Percentiles rank a stretch among this genome's conserved stretches.
Conservation (phyloP, 2,113 vertebrate genomes). For the Cyanoliseus patagonus region DNA sequence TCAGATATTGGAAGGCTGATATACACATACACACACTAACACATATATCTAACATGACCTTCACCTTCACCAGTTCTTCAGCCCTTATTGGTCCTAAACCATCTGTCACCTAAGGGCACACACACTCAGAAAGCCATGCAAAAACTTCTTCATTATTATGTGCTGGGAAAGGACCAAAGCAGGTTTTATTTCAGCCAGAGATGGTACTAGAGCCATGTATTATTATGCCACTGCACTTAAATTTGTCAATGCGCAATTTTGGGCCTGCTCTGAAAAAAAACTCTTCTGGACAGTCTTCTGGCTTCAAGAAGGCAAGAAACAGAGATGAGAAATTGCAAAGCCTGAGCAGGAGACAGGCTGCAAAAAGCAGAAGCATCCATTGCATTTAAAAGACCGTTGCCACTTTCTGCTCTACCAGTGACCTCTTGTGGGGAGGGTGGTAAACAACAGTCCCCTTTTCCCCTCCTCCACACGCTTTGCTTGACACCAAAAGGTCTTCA, state of each 20-base stretch:
- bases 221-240: background rate
- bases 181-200: background rate
- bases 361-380: background rate
- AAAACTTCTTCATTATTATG: background rate
- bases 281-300: background rate
- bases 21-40: background rate
- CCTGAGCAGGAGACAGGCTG: background rate
- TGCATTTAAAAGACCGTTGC: accelerated
- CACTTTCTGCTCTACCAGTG: background rate
- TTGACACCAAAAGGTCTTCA: too few relatives aligned
- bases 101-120: background rate
- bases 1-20: background rate
- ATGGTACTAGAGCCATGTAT: background rate
- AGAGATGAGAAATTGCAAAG: background rate
- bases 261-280: background rate
- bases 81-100: background rate
- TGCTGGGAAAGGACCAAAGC: background rate
- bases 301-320: background rate
- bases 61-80: background rate
- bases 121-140: background rate
- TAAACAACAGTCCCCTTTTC: background rate
- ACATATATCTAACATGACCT: background rate
- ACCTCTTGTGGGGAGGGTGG: background rate
- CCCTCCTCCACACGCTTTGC: accelerated
- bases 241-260: background rate